Evolutionary conservation across 2,888 invertebrate species (phyloP), one percentile per base, ranked within the genome.

Genomic region (Phaedon cochleariae): DNA sequence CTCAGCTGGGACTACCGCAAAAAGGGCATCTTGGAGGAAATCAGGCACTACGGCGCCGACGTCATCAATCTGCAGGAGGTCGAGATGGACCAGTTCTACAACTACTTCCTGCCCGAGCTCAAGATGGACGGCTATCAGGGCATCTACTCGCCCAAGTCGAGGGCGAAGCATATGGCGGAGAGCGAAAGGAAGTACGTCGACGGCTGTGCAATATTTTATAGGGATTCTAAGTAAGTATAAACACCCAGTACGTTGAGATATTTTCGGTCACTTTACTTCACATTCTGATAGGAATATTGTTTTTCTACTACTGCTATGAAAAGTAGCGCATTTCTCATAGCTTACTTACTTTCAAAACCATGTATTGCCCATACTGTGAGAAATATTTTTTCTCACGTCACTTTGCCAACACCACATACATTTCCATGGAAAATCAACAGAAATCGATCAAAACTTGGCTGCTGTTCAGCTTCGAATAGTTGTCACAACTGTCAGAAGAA

Each of bases 141-240:
- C 22, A 97, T 99, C 74, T 98, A 98, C 85, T 96, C 97, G 34
- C 97, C 98, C 0, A 99, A 99, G 85, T 97, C 98, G 0, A 89
- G 99, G 64, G 98, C 98, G 53, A 97, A 98, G 84, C 98, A 98
- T 64, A 99, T 99, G 98, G 90, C 92, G 1, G 98, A 98, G 81
- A 92, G 93, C 75, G 98, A 99, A 82, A 87, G 96, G 79, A 98
- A 97, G 85, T 96, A 94, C 85, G 99, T 99, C 60, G 99, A 99
- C 83, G 99, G 99, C 71, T 99, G 98, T 87, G 98, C 98, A 74
- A 98, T 99, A 81, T 98, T 99, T 87, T 99, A 92, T 86, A 91
- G 95, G 84, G 91, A 93, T 81, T 90, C 92, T 80, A 96, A 96
- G 95, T 95, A 84, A 88, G 91, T 66, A 26, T 59, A 55, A 57